Evolutionary conservation across 2,113 vertebrate genomes (phyloP).

Genomic region (Ammodramus savannarum): DNA sequence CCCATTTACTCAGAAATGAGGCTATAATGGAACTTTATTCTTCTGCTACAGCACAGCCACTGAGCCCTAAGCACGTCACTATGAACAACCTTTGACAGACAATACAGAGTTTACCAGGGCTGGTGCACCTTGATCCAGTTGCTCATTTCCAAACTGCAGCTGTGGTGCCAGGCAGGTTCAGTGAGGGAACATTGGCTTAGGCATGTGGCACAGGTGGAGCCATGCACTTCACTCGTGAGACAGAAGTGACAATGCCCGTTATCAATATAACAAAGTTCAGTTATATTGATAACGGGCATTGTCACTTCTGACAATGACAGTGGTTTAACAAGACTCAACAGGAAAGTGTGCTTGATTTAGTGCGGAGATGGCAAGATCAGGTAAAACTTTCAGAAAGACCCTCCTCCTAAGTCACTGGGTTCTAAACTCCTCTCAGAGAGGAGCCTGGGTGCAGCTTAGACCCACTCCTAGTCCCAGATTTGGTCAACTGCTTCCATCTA

Average conservation of each 20-base stretch:
- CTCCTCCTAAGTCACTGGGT: no score
- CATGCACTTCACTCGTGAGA: rapidly evolving
- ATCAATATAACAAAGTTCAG: not conserved
- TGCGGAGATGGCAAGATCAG: not conserved
- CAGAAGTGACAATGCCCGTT: not conserved
- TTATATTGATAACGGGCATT: no score
- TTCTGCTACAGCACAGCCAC: not conserved
- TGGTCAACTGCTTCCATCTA: not conserved
- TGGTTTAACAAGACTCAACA: not conserved
- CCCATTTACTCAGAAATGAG: not conserved
- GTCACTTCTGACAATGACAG: no score
- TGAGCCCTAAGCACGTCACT: not conserved
- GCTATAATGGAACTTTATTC: not conserved
- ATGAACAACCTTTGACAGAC: not conserved
- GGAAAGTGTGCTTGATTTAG: not conserved
- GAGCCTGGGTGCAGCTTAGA: not conserved
- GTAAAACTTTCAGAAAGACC: not conserved
- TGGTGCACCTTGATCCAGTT: not conserved
- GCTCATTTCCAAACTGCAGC: not conserved
- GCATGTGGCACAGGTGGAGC: not conserved
- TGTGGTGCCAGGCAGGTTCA: not conserved
- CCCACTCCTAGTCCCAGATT: not conserved
- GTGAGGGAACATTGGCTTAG: not conserved
- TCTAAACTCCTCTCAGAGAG: not conserved
- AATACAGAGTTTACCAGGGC: not conserved